Evolutionary conservation across 2,797 vertebrate genomes (phyloP).

Genomic region (Peromyscus eremicus): DNA sequence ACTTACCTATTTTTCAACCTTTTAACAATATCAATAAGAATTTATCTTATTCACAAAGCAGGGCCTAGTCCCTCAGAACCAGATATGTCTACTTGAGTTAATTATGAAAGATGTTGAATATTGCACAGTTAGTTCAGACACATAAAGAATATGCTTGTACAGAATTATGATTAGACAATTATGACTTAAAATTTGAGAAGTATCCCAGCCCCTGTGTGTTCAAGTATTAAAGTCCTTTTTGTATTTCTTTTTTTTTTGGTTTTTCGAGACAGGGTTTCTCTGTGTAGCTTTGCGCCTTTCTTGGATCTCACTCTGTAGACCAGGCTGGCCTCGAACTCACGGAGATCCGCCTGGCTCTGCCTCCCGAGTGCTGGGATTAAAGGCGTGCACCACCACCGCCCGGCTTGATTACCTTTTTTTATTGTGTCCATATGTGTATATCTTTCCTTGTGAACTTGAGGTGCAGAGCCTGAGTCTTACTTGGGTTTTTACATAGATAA

Average conservation of each 20-base stretch:
- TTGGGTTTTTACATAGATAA: not conserved
- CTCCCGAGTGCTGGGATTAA: no score
- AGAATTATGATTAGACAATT: not conserved
- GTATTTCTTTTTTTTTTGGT: not conserved
- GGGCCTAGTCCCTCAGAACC: not conserved
- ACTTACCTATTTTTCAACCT: not conserved
- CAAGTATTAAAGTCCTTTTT: constrained; percentile 60
- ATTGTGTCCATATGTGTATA: not conserved
- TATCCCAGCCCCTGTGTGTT: not conserved
- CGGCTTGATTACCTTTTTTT: not conserved
- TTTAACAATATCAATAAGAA: not conserved
- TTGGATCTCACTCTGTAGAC: no score
- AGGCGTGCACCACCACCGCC: no score
- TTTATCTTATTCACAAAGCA: not conserved
- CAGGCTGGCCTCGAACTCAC: no score
- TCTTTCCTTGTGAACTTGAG: not conserved
- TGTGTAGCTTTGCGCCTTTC: no score
- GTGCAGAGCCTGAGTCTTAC: not conserved
- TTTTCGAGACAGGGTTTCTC: no score
- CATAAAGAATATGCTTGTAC: not conserved
- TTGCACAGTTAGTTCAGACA: not conserved
- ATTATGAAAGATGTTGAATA: not conserved
- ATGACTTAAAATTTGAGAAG: constrained; percentile 20
- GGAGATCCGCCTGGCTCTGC: no score
- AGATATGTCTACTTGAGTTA: not conserved